Evolutionary conservation across 2,797 vertebrate genomes (phyloP).

Genomic region (Peromyscus melanophrys): DNA sequence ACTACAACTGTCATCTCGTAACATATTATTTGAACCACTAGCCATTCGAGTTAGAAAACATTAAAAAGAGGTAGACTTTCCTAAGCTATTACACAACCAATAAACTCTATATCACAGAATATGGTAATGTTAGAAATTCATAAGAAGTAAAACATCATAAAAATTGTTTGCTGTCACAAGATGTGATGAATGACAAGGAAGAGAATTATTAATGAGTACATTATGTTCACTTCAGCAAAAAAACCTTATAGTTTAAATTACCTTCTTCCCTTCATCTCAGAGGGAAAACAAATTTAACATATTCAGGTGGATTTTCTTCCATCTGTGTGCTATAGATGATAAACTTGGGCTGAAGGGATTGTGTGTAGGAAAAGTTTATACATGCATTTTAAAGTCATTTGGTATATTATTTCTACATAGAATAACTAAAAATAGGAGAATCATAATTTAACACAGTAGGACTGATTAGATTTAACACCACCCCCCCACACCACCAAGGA

Average conservation of each 20-base stretch:
- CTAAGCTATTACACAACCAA: slow-evolving; percentile 57
- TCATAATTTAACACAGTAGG: slow-evolving; percentile 51
- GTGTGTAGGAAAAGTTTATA: slow-evolving; percentile 52
- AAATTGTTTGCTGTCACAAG: slow-evolving; percentile 58
- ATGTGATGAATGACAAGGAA: slow-evolving; percentile 71
- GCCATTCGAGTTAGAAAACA: slow-evolving; percentile 23
- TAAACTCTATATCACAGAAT: slow-evolving; percentile 53
- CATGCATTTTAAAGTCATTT: slow-evolving; percentile 69
- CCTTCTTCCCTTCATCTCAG: slow-evolving; percentile 56
- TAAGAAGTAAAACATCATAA: slow-evolving; percentile 53
- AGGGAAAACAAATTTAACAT: slow-evolving; percentile 72
- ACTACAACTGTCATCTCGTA: not conserved
- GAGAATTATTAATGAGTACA: slow-evolving; percentile 64
- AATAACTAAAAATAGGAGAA: slow-evolving; percentile 62
- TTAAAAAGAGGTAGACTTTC: slow-evolving; percentile 30
- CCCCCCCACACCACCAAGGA: not conserved
- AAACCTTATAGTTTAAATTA: slow-evolving; percentile 56
- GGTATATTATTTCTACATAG: slow-evolving; percentile 49
- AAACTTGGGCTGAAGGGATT: slow-evolving; percentile 68
- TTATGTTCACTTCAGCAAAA: slow-evolving; percentile 36
- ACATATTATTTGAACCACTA: slow-evolving; percentile 32
- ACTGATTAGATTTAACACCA: slow-evolving; percentile 18
- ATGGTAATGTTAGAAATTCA: slow-evolving; percentile 46
- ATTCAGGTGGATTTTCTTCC: slow-evolving; percentile 60
- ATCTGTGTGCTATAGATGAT: slow-evolving; percentile 68